Evolutionary conservation across 2,888 invertebrate species (phyloP).

Genomic region (Apantesis nais): DNA sequence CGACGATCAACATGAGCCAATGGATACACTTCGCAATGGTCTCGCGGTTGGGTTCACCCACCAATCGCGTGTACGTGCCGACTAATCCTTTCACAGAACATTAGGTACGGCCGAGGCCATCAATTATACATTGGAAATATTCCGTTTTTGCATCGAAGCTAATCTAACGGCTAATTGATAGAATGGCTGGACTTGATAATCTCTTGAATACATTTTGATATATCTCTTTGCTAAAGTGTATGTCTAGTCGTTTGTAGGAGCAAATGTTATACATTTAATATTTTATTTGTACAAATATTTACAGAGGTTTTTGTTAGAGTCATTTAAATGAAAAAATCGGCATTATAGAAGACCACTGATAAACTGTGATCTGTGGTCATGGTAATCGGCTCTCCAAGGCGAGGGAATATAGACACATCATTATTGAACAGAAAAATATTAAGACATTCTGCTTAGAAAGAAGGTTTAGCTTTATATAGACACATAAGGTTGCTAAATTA

Average conservation of each 20-base stretch:
- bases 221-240: neutral
- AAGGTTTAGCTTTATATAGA: no score
- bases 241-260: neutral
- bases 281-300: neutral
- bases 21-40: neutral
- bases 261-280: neutral
- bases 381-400: neutral
- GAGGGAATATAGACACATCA: neutral
- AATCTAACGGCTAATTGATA: conserved; percentile 12
- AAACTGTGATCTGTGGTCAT: neutral
- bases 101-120: neutral
- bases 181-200: neutral
- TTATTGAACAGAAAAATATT: no score
- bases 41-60: neutral
- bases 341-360: neutral
- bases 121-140: neutral
- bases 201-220: neutral
- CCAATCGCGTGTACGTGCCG: conserved; percentile 1
- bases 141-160: neutral
- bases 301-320: neutral
- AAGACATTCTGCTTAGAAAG: no score
- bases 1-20: neutral
- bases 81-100: conserved; percentile 3
- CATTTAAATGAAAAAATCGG: neutral
- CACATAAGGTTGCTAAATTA: no score